Evolutionary conservation across 2,888 invertebrate genomes (phyloP), one percentile per base, ranked within the genome.

Genomic region (Polyommatus icarus): DNA sequence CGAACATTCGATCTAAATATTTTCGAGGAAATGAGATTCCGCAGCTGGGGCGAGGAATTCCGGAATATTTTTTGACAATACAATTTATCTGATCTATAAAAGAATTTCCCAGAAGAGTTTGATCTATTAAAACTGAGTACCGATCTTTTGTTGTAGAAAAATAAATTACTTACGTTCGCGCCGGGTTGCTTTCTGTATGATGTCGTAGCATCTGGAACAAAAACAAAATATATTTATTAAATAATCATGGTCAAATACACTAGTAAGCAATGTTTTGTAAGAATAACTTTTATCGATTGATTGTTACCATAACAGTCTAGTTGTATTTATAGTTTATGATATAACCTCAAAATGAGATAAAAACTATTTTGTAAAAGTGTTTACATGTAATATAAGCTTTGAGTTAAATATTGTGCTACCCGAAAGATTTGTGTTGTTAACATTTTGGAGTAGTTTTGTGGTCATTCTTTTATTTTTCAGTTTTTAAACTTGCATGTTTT

Each of bases 21-120:
- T 75, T 75, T 24, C 46, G 54, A 75, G 75, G 75, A 75, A 75
- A 75, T 75, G 75, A 75, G 50, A 75, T 75, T 75, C 75, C 54
- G 7, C 75, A 75, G 75, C 54, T 29, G 75, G 54, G 29, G 54
- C 75, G 50, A 29, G 29, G 29, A 24, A 75, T 40, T 72, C 40
- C 36, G 36, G 72, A 75, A 75, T 50, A 29, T 50, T 29, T 72
- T 54, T 75, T 29, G 46, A 46, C 73, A 73, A 75, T 67, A 67
- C 67, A 67, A 32, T 67, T 67, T 67, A 67, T 67, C 67, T 67
- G 29, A 67, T 67, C 67, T 32, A 18, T 32, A 32, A 67, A 67
- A 32, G 67, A 32, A 67, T 67, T 67, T 67, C 32, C 67, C 67
- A 67, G 29, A 67, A 67, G 67, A 67, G 67, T 67, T 67, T 67